phyloP scores from a whole-genome alignment of 2,113 vertebrate genomes.

The Poicephalus gulielmi region DNA sequence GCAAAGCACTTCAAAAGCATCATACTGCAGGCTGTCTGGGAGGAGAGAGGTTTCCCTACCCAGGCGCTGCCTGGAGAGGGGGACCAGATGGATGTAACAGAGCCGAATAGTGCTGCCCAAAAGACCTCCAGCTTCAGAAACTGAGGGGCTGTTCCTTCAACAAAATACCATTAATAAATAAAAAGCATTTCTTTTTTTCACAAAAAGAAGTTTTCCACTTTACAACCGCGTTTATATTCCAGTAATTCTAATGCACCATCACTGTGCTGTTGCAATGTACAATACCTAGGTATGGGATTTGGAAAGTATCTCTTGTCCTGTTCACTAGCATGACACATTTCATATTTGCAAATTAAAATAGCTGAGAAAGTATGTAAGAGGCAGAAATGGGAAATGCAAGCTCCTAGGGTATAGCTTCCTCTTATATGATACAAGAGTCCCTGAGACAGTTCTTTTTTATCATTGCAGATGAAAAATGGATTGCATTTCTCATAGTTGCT shows the following conservation, averaged over 20 bases:
- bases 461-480: background rate
- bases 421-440: background rate
- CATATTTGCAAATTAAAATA: background rate
- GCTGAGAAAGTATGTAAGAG: background rate
- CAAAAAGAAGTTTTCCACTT: background rate
- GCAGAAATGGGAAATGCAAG: background rate
- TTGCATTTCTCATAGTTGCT: background rate
- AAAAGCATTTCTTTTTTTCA: background rate
- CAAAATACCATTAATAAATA: background rate
- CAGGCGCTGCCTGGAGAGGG: rapidly evolving
- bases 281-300: background rate
- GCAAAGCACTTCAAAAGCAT: background rate
- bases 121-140: background rate
- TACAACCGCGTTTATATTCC: background rate
- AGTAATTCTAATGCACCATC: background rate
- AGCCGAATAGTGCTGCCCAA: rapidly evolving
- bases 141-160: background rate
- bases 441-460: background rate
- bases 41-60: background rate
- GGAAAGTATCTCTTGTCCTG: background rate
- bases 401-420: background rate
- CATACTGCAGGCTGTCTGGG: rapidly evolving
- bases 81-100: rapidly evolving
- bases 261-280: background rate
- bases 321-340: background rate